phyloP scores from a whole-genome alignment of 2,888 invertebrate genomes.

The Baccha elongata region DNA sequence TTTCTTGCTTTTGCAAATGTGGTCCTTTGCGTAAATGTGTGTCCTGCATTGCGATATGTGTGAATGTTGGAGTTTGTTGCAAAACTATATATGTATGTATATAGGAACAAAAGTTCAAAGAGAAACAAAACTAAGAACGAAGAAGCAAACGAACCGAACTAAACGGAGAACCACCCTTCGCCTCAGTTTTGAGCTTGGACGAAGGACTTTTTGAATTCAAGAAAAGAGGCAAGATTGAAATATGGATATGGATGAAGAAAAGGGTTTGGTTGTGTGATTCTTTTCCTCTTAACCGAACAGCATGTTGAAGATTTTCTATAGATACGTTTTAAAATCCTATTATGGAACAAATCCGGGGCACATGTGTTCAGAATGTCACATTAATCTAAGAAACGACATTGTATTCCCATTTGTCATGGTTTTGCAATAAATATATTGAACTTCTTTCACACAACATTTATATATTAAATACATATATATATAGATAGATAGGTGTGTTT shows the following conservation, averaged over 20 bases:
- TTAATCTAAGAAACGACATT: conserved; percentile 72
- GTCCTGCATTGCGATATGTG: conserved; percentile 18
- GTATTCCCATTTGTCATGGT: conserved; percentile 72
- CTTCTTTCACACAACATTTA: conserved; percentile 28
- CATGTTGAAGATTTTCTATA: conserved; percentile 58
- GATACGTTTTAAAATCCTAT: conserved; percentile 73
- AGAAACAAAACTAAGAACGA: conserved; percentile 37
- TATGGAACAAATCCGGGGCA: conserved; percentile 68
- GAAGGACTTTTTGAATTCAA: conserved; percentile 50
- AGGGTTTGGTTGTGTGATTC: conserved; percentile 55
- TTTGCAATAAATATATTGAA: conserved; percentile 68
- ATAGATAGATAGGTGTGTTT: conserved; percentile 12
- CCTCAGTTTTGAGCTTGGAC: conserved; percentile 1
- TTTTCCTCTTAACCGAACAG: conserved; percentile 27
- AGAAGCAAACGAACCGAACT: conserved; percentile 8
- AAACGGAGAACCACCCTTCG: conserved; percentile 14
- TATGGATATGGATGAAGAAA: conserved; percentile 44
- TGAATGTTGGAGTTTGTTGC: neutral
- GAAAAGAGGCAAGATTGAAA: conserved; percentile 58
- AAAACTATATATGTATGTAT: no score
- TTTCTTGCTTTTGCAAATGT: conserved; percentile 43
- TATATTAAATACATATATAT: neutral
- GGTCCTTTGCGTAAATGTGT: conserved; percentile 2
- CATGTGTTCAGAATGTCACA: conserved; percentile 72
- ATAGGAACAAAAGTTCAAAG: conserved; percentile 35